These are phyloP conservation scores for Nestor notabilis DNA, from an alignment of 2,113 vertebrate species.

Conservation along the genomic window DNA sequence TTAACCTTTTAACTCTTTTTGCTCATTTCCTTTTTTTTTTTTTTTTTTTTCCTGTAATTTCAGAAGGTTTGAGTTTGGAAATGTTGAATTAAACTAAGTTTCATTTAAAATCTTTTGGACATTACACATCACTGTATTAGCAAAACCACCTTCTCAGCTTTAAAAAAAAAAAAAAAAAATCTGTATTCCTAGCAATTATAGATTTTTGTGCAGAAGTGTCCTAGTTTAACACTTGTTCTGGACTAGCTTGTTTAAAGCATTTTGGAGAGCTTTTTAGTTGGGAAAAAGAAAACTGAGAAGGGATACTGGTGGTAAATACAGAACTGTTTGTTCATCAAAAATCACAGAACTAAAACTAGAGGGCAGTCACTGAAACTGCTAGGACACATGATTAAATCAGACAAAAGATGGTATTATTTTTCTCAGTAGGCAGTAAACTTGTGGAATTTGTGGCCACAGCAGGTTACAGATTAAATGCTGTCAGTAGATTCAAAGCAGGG, in stretches of 20 bases:
- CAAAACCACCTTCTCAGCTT: background rate
- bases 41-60: background rate
- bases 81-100: background rate
- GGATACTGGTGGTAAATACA: background rate
- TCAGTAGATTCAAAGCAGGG: background rate
- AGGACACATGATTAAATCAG: background rate
- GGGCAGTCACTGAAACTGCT: background rate
- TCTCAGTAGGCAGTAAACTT: background rate
- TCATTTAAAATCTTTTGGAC: background rate
- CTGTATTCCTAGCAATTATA: background rate
- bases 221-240: background rate
- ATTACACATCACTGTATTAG: background rate
- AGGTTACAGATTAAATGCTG: background rate
- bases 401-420: background rate
- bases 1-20: background rate
- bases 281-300: background rate
- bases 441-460: background rate
- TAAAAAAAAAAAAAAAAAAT: too few species aligned
- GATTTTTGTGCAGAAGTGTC: background rate
- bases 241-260: background rate
- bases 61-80: background rate
- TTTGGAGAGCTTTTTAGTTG: background rate
- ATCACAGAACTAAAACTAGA: background rate
- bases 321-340: background rate
- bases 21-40: background rate